Evolutionary conservation across 2,888 invertebrate species (phyloP).

Genomic region (Osedax frankpressi): DNA sequence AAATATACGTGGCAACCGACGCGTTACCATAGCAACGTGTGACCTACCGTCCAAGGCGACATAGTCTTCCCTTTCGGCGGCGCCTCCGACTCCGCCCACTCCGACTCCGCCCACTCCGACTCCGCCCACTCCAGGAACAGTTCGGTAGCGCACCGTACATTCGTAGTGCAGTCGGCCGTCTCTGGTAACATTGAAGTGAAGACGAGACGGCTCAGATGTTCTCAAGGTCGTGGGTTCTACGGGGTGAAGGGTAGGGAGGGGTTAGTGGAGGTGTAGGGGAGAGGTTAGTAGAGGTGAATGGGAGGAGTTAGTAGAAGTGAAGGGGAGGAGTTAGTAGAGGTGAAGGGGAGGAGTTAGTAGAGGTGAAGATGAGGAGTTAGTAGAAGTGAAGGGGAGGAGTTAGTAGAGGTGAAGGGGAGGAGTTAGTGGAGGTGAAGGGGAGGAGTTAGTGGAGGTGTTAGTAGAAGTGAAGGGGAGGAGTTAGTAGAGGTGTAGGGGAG

Average conservation of each 20-base stretch:
- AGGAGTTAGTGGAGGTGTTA: too few relatives aligned
- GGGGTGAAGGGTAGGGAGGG: neutral
- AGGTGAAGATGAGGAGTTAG: too few relatives aligned
- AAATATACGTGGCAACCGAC: too few relatives aligned
- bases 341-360: too few relatives aligned
- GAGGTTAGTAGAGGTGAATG: too few relatives aligned
- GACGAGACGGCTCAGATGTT: conserved; percentile 31
- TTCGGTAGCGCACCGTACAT: conserved; percentile 33
- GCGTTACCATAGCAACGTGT: neutral
- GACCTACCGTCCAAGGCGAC: neutral
- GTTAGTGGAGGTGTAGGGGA: neutral
- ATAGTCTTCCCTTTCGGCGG: conserved; percentile 23
- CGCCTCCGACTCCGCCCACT: conserved; percentile 25
- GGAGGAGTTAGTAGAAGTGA: too few relatives aligned
- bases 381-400: too few relatives aligned
- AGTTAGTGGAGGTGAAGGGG: too few relatives aligned
- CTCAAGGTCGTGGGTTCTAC: conserved; percentile 28
- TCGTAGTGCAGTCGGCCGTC: conserved; percentile 30
- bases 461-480: too few relatives aligned
- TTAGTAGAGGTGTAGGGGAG: too few relatives aligned
- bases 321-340: too few relatives aligned
- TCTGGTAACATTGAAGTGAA: conserved; percentile 31
- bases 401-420: too few relatives aligned
- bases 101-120: neutral
- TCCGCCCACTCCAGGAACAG: conserved; percentile 37